A percentile compares a stretch with the other conserved stretches of the same genome.
These are phyloP conservation scores for Parapristionchus giblindavisi DNA, from an alignment of 2,888 invertebrate species.

Conservation along the genomic window DNA sequence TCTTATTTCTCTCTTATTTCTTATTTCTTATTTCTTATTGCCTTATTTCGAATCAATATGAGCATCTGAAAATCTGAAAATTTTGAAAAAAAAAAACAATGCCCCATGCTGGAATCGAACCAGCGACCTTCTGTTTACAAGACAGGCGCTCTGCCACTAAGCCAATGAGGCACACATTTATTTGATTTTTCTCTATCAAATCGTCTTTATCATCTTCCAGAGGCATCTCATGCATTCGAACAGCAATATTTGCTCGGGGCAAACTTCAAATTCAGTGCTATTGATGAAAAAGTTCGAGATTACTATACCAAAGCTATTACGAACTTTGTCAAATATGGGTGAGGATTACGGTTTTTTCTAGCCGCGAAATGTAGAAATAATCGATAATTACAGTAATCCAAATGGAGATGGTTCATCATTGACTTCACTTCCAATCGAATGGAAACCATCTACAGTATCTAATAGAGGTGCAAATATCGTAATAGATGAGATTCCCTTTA, in stretches of 20 bases:
- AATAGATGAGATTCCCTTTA: neutral
- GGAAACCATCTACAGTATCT: neutral
- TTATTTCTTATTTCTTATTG: neutral
- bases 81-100: no score
- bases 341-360: no score
- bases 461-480: neutral
- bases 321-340: conserved; percentile 18
- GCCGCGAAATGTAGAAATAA: no score
- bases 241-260: conserved; percentile 17
- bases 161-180: no score
- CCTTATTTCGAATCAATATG: no score
- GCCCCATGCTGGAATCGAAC: no score
- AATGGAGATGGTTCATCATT: neutral
- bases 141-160: no score
- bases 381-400: conserved; percentile 8
- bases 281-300: neutral
- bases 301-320: neutral
- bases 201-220: neutral
- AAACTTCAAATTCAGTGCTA: neutral
- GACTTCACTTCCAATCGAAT: conserved; percentile 8
- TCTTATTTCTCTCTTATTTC: neutral
- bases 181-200: no score
- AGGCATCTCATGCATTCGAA: neutral
- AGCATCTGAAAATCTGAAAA: no score
- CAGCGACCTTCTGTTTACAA: no score